These are phyloP conservation scores for Arenicola marina DNA, from an alignment of 2,888 invertebrate species.

Conservation along the genomic window DNA sequence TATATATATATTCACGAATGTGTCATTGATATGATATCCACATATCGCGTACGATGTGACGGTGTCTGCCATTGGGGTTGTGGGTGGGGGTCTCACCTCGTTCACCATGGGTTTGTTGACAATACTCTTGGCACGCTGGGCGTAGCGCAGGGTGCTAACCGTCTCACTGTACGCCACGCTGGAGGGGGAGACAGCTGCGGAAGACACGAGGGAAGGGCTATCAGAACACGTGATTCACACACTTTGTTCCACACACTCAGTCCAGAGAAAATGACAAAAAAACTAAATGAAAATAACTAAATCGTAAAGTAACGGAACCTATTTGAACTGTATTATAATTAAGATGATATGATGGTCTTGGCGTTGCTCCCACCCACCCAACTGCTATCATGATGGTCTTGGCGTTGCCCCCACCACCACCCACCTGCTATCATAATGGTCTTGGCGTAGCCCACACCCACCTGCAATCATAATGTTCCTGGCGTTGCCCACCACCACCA, in stretches of 20 bases:
- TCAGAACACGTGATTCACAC: neutral
- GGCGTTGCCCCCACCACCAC: too few species aligned
- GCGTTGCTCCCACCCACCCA: too few species aligned
- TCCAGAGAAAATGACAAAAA: neutral
- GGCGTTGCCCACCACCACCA: too few species aligned
- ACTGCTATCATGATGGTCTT: too few species aligned
- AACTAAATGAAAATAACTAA: neutral
- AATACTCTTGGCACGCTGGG: conserved; percentile 76
- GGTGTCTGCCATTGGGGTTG: too few species aligned
- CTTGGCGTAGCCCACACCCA: too few species aligned
- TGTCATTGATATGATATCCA: too few species aligned
- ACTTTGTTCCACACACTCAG: neutral
- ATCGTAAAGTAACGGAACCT: neutral
- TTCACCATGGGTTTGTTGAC: conserved; percentile 70
- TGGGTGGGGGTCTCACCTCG: too few species aligned
- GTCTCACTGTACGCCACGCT: conserved; percentile 78
- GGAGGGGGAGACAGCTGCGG: conserved; percentile 76
- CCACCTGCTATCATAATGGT: too few species aligned
- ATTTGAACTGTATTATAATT: neutral
- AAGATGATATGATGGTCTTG: conserved; percentile 68
- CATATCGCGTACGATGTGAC: too few species aligned
- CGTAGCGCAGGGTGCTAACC: conserved; percentile 80
- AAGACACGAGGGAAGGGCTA: neutral
- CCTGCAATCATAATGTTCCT: too few species aligned
- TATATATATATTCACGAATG: too few species aligned